Base-by-base conservation (phyloP, 2,113 vertebrate species). In the Burhinus bistriatus region DNA sequence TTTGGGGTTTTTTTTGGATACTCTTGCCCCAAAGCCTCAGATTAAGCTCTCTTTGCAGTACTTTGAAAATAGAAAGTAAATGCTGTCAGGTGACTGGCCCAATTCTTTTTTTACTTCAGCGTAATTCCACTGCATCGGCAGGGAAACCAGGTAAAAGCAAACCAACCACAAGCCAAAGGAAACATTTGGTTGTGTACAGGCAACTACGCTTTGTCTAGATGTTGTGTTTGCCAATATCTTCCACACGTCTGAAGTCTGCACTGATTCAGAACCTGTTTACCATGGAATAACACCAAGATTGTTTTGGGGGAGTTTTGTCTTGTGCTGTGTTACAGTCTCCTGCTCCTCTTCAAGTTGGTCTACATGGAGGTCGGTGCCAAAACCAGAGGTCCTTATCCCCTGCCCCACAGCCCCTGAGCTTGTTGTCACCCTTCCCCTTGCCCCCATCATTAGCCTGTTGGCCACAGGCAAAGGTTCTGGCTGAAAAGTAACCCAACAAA, bases 361-460 rank as follows among this genome's bases (percentile, higher is more conserved):
- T 57, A 2, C 1, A 0, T 26, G 51, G 51, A 82, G 49, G 20
- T 34, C 1, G 1, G 47, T 58, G 79, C 7, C 65, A 71, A 83
- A 72, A n/a, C 12, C 30, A 45, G 42, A 55, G 21, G 15, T 70
- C 21, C 29, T 34, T 51, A 16, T 15, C 5, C 12, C 54, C 22
- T 57, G n/a, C 5, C 19, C n/a, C 44, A 29, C 6, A 16, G 30
- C 26, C 22, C 30, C 32, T 17, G 25, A 40, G 52, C 22, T 38
- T 27, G 17, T 42, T 73, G 54, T 80, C 66, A 57, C 58, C 68
- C 15, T 52, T 64, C 15, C 14, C 17, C 26, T 66, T 47, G 26
- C 18, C 85, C 18, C 18, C 44, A 47, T 10, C 0, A 1, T 8
- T 7, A 51, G 23, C 36, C 18, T 2, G 0, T 6, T 59, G 57